Percentiles rank a stretch among this genome's conserved stretches.
Conservation (phyloP, 2,113 vertebrate species). For the Pelobates fuscus region DNA sequence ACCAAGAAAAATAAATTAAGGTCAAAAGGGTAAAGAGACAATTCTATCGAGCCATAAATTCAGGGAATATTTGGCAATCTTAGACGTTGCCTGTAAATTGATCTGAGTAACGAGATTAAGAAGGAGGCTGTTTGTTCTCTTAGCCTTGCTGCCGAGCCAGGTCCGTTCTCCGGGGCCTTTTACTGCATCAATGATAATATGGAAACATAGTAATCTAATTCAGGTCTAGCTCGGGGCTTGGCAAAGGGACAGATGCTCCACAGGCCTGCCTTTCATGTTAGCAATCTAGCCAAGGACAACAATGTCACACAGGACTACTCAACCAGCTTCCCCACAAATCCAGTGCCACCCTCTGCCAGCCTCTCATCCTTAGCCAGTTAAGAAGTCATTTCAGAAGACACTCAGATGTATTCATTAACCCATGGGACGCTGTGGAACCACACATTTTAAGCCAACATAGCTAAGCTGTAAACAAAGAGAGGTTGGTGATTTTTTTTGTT, state of each 20-base stretch:
- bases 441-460: no score
- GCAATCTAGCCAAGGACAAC: slow-evolving; percentile 21
- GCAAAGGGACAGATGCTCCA: slow-evolving; percentile 35
- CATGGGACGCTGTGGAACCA: no score
- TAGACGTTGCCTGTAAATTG: slow-evolving; percentile 16
- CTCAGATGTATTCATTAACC: no score
- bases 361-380: no score
- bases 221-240: background rate
- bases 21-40: no score
- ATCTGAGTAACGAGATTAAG: slow-evolving; percentile 30
- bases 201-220: slow-evolving; percentile 27
- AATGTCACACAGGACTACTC: slow-evolving; percentile 33
- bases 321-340: background rate
- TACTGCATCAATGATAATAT: slow-evolving; percentile 18
- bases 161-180: slow-evolving; percentile 8
- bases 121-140: background rate
- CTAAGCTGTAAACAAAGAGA: no score
- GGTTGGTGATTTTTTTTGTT: no score
- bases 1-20: no score
- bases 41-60: no score
- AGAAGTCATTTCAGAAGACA: no score
- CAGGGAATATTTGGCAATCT: slow-evolving; percentile 13
- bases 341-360: no score
- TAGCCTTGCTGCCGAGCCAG: background rate
- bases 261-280: slow-evolving; percentile 21